Evolutionary conservation across 2,888 invertebrate genomes (phyloP).

Genomic region (Cataglyphis albicans): DNA sequence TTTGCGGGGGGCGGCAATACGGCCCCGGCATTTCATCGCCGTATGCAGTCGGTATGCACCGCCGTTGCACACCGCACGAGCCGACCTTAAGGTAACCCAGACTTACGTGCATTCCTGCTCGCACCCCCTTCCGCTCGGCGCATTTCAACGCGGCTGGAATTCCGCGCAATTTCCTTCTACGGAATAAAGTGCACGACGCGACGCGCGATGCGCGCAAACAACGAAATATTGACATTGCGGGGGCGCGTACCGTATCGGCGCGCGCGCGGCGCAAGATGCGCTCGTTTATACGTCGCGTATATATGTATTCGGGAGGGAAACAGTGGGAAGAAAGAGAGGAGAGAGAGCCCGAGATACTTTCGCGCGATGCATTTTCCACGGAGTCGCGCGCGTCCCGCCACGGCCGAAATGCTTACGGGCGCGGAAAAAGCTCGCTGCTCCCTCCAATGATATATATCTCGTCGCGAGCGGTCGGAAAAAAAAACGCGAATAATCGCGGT

Average conservation of each 20-base stretch:
- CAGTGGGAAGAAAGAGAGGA: constrained; percentile 13
- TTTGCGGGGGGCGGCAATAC: constrained; percentile 23
- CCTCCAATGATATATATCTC: constrained; percentile 40
- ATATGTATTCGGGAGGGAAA: not conserved
- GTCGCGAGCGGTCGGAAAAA: constrained; percentile 47
- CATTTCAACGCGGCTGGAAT: constrained; percentile 66
- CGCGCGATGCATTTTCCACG: constrained; percentile 65
- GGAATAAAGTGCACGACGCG: constrained; percentile 65
- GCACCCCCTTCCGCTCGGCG: constrained; percentile 22
- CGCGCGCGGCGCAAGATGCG: constrained; percentile 60
- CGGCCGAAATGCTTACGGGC: constrained; percentile 56
- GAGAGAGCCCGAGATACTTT: constrained; percentile 63
- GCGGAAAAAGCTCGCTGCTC: constrained; percentile 54
- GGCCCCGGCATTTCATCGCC: constrained; percentile 38
- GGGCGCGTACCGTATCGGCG: not conserved
- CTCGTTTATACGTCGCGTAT: constrained; percentile 63
- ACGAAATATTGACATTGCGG: constrained; percentile 72
- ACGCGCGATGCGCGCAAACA: constrained; percentile 57
- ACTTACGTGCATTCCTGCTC: constrained; percentile 61
- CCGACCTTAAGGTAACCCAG: constrained; percentile 60
- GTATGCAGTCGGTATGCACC: constrained; percentile 48
- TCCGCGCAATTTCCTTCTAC: constrained; percentile 69
- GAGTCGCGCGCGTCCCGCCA: constrained; percentile 56
- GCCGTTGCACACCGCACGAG: constrained; percentile 35
- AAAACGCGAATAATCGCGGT: constrained; percentile 65